Evolutionary conservation across 2,888 invertebrate genomes (phyloP).

Genomic region (Prenolepis imparis): DNA sequence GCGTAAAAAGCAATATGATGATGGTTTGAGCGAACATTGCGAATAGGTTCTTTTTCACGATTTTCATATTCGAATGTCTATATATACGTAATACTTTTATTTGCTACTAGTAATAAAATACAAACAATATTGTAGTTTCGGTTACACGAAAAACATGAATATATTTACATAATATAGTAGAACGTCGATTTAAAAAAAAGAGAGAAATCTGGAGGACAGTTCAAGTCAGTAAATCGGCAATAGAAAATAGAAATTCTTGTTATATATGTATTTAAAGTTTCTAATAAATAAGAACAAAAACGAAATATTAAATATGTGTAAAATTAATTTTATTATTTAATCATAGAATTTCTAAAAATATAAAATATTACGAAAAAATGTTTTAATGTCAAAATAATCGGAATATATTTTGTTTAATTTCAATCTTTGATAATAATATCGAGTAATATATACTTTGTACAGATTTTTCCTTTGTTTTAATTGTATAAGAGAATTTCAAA

Average conservation of each 20-base stretch:
- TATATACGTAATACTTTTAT: constrained; percentile 28
- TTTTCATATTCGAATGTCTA: background rate
- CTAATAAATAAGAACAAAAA: background rate
- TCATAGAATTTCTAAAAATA: background rate
- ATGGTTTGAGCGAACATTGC: background rate
- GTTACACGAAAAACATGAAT: background rate
- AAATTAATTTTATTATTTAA: background rate
- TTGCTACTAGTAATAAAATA: constrained; percentile 20
- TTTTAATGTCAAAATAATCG: background rate
- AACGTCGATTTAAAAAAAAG: background rate
- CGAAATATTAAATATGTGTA: background rate
- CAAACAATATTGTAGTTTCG: constrained; percentile 26
- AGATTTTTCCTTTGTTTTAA: background rate
- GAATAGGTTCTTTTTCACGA: constrained; percentile 27
- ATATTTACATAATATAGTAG: background rate
- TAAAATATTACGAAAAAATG: background rate
- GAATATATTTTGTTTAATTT: background rate
- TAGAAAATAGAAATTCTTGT: background rate
- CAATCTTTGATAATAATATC: background rate
- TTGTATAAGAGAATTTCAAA: constrained; percentile 33
- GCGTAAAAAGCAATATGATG: constrained; percentile 9
- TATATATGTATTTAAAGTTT: background rate
- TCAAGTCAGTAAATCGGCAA: background rate
- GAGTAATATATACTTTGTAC: background rate
- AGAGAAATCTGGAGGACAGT: background rate